phyloP scores from a whole-genome alignment of 1,140 invertebrate species.

The Cydia fagiglandana region DNA sequence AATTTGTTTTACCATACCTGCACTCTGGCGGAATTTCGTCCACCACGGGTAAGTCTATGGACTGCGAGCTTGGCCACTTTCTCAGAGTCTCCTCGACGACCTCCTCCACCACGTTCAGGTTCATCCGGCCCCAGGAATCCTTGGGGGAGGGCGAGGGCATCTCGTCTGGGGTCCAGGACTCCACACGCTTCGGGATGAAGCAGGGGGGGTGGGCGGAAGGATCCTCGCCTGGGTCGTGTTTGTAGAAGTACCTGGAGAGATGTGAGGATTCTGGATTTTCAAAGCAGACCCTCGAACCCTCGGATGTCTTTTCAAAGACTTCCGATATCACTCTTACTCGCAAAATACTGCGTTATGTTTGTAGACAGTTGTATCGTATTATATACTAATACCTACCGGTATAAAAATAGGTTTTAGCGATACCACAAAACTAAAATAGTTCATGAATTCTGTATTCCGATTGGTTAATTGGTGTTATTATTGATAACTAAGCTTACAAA shows the following conservation, averaged over 20 bases:
- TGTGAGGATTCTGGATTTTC: neutral
- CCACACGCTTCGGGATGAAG: conserved; percentile 58
- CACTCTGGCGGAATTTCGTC: conserved; percentile 64
- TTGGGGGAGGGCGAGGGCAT: conserved; percentile 63
- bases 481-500: no score
- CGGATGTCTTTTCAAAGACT: no score
- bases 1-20: conserved; percentile 49
- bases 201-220: conserved; percentile 58
- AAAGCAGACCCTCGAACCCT: no score
- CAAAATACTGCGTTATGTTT: no score
- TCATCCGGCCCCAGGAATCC: conserved; percentile 57
- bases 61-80: conserved; percentile 52
- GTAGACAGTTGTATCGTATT: no score
- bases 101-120: conserved; percentile 54
- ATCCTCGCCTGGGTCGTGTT: conserved; percentile 69
- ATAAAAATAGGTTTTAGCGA: no score
- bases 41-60: conserved; percentile 50
- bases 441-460: no score
- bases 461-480: no score
- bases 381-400: no score
- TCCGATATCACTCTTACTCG: no score
- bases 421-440: no score
- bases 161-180: conserved; percentile 64
- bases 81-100: conserved; percentile 42
- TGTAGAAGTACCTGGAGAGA: conserved; percentile 62